Evolutionary conservation across 2,888 invertebrate species (phyloP).

Genomic region (Conus canariensis): DNA sequence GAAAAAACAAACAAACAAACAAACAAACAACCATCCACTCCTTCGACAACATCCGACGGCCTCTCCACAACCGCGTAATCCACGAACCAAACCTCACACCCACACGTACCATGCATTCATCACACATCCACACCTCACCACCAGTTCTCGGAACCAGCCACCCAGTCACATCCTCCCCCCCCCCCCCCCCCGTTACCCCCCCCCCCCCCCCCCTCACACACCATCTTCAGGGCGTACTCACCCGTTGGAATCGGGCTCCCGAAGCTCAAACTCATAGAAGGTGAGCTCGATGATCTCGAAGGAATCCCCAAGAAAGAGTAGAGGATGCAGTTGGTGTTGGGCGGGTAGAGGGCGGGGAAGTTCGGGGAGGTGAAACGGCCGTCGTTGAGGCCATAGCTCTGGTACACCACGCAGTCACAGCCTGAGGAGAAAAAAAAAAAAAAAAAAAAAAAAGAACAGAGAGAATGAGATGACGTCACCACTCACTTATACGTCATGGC

Average conservation of each 20-base stretch:
- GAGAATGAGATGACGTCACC: not conserved
- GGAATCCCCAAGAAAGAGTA: constrained; percentile 90
- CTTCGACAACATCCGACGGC: too few species aligned
- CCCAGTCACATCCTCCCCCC: too few species aligned
- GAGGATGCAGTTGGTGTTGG: constrained; percentile 88
- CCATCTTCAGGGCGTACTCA: not conserved
- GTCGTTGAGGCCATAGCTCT: constrained; percentile 86
- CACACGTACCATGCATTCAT: too few species aligned
- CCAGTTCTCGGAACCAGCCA: too few species aligned
- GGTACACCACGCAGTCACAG: constrained; percentile 90
- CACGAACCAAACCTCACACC: too few species aligned
- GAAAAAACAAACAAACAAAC: too few species aligned
- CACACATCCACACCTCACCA: too few species aligned
- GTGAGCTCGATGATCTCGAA: constrained; percentile 90
- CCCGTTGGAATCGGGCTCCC: constrained; percentile 9
- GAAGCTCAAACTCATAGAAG: constrained; percentile 3
- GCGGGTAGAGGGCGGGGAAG: constrained; percentile 88
- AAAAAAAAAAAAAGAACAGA: too few species aligned
- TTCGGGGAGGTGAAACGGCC: constrained; percentile 92
- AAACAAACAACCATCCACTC: too few species aligned
- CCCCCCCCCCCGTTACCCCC: too few species aligned
- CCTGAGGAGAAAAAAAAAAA: constrained; percentile 82
- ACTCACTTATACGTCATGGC: not conserved
- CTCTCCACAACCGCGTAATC: too few species aligned
- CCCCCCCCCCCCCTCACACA: not conserved